phyloP scores from a whole-genome alignment of 92 coral and sea anemone species.

The Porites evermanni region DNA sequence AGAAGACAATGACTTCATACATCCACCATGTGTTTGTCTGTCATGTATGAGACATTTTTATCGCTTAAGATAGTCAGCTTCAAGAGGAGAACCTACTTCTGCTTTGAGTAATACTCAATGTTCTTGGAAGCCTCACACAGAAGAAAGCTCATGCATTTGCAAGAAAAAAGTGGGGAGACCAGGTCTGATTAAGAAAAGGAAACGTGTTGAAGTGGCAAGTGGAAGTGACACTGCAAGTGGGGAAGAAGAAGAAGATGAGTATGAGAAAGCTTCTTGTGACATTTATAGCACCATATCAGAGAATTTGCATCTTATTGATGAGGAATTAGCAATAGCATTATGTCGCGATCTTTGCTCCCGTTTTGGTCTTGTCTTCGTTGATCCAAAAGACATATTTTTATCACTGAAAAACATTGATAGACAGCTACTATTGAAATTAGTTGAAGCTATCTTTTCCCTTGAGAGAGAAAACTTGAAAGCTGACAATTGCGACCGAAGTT shows the following conservation, averaged over 20 bases:
- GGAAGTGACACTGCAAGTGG: not conserved
- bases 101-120: not conserved
- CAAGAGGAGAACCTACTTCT: no score
- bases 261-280: not conserved
- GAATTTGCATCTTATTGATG: conserved; percentile 1
- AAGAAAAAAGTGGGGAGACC: not conserved
- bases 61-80: not conserved
- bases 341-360: conserved; percentile 3
- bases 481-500: not conserved
- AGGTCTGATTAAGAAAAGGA: not conserved
- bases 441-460: not conserved
- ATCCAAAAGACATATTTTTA: not conserved
- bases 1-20: not conserved
- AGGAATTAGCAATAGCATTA: not conserved
- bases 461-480: not conserved
- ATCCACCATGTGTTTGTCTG: not conserved
- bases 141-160: not conserved
- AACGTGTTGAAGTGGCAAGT: not conserved
- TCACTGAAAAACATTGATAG: not conserved
- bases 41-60: not conserved
- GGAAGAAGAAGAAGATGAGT: not conserved
- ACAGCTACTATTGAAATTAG: not conserved
- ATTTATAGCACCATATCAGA: not conserved
- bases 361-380: not conserved
- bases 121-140: conserved; percentile 19